Base-by-base conservation (phyloP, 2,113 vertebrate species). In the Sardina pilchardus region DNA sequence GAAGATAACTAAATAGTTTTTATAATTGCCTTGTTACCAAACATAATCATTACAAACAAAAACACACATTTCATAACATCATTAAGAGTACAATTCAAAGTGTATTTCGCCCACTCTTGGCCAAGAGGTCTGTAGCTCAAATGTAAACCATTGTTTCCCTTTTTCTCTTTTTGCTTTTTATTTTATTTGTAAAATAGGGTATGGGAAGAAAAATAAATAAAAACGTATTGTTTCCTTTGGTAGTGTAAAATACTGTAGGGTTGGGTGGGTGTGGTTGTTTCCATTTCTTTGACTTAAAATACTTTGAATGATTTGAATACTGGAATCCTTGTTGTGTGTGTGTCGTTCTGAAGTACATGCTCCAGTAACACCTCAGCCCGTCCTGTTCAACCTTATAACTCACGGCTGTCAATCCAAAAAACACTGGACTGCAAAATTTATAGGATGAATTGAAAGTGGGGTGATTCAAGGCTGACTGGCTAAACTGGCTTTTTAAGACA, bases 71-170 rank as follows among this genome's bases (percentile, higher is more conserved):
- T 67, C 59, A 75, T 17, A 16, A 3, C 26, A 78, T 14, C 34
- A 34, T 34, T 9, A 78, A 4, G 10, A 36, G 71, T 78, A 10
- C 14, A 2, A 4, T 6, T 39, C 36, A 78, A 78, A 34, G 30
- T 16, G 2, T 75, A 36, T 34, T 78, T 30, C 3, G 5, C 71
- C 12, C 9, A 78, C 71, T 17, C 12, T 36, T 78, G 71, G 16
- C 26, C 71, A 78, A 78, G 71, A 39, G 10, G 10, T 36, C 34
- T 36, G 34, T 78, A 78, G 71, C 30, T 78, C 14, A 34, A 34
- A 78, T 17, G 81, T 86, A 80, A 87, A 87, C 71, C 44, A 81
- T 84, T 88, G 78, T 82, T 84, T 88, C 47, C 44, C 81, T 87
- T 59, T 5, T 59, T 10, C 39, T 87, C 12, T 9, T 48, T 85